Evolutionary conservation across 2,888 invertebrate species (phyloP), one percentile per base, ranked within the genome.

Genomic region (Penaeus monodon): DNA sequence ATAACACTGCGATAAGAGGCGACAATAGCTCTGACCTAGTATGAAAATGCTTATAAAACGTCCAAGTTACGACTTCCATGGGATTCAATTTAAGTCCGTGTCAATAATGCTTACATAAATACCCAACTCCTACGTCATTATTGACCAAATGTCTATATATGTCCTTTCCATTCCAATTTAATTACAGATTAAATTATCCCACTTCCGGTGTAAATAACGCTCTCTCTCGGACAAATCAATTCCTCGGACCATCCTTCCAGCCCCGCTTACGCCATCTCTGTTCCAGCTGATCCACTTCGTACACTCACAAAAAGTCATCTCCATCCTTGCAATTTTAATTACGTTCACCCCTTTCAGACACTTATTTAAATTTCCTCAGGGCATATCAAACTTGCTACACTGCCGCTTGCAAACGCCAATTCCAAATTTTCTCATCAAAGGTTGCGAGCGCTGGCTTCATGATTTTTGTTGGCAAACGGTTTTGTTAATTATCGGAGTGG

Each of bases 401-500:
- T 76, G 82, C 81, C 81, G 78, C 86, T 78, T 77, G 77, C 85
- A 86, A 86, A 86, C 86, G 86, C 86, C 86, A 86, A 86, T 86
- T 86, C 86, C 86, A 86, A 86, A 86, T 86, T 86, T 86, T 86
- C 86, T 82, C 86, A 86, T 86, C 86, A 86, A 86, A 86, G 86
- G 86, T 73, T 27, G 29, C 70, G 68, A 77, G 63, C 66, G 82
- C 68, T 77, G 77, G 86, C 77, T 81, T 82, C 85, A 85, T 85
- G 85, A 86, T 86, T 86, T 86, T 86, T 86, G 86, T 86, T 86
- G 86, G 86, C 86, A 81, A 86, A 86, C 86, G 86, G 82, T 77
- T 86, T 86, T 86, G 86, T 86, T 86, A 86, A 86, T 86, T 86
- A 86, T 86, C 76, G 86, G 82, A 82, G 82, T 77, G 76, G 82